Base-by-base conservation (phyloP, 37 sponge, comb jelly and placozoan genomes). In the Beroe forskalii region DNA sequence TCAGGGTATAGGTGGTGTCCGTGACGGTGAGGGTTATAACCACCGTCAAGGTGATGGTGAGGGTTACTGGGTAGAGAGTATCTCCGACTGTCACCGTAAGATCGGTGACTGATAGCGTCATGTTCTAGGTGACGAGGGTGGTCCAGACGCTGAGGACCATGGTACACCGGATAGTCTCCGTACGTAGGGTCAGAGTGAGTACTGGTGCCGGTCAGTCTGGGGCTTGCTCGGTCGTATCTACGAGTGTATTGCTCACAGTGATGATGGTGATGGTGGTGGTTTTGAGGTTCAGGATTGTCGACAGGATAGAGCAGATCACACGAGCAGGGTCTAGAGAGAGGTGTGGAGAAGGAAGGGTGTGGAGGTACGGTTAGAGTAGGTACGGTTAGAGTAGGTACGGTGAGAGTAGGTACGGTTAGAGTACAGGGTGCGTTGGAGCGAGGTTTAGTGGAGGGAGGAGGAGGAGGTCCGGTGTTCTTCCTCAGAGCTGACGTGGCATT, bases 181-280 rank as follows among this genome's bases (percentile, higher is more conserved):
- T n/a, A n/a, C n/a, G n/a, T n/a, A n/a, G n/a, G n/a, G n/a, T n/a
- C n/a, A n/a, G n/a, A n/a, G 66, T 64, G 31, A 64, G 3, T n/a
- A 23, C 30, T 64, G 25, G 66, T 8, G 25, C 25, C 30, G 31
- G 31, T 22, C 66, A 23, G 24, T 4, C 4, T 64, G 14, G 14
- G 12, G 12, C 55, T 48, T 6, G 55, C 12, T 48, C 55, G 6
- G 55, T 48, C 12, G 40, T 38, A 27, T 72, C 40, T 28, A 4
- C 76, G 12, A 9, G 40, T 72, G 76, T 72, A 63, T 28, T 27
- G 25, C 30, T 63, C 66, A 63, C 66, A 63, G 30, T 63, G 66
- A 27, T 63, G 66, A 63, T 63, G 66, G 30, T 63, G 66, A 3
- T 63, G 66, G 25, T 22, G 4, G 27, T 8, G 30, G 60, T 19